phyloP scores from a whole-genome alignment of 2,797 vertebrate species.

The Pempheris klunzingeri region DNA sequence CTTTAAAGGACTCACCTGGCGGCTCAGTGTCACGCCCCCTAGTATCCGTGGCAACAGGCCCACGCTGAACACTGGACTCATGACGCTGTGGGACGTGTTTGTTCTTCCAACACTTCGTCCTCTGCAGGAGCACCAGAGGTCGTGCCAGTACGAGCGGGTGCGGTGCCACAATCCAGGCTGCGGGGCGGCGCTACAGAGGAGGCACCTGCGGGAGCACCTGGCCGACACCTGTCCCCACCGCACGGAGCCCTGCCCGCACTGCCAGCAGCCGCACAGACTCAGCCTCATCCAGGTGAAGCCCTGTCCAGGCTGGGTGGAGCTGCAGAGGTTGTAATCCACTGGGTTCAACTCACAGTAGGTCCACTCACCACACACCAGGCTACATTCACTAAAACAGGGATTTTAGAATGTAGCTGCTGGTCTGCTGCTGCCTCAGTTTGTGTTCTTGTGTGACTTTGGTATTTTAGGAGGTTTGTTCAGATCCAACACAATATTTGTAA shows the following conservation, averaged over 20 bases:
- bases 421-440: too few relatives aligned
- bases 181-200: constrained; percentile 81
- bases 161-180: constrained; percentile 87
- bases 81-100: background rate
- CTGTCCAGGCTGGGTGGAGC: background rate
- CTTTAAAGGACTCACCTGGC: too few relatives aligned
- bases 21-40: too few relatives aligned
- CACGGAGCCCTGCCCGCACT: constrained; percentile 79
- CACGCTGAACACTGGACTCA: background rate
- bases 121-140: constrained; percentile 90
- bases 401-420: too few relatives aligned
- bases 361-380: too few relatives aligned
- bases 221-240: constrained; percentile 50
- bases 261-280: constrained; percentile 42
- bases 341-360: too few relatives aligned
- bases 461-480: too few relatives aligned
- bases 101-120: background rate
- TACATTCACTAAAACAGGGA: too few relatives aligned
- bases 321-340: too few relatives aligned
- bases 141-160: constrained; percentile 86
- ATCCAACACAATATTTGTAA: too few relatives aligned
- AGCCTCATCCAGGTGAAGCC: constrained; percentile 50
- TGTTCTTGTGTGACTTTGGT: too few relatives aligned
- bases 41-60: too few relatives aligned
- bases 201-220: constrained; percentile 86